Percentiles rank a stretch among this genome's conserved stretches.
phyloP scores from a whole-genome alignment of 2,113 vertebrate genomes.

The Indri indri region DNA sequence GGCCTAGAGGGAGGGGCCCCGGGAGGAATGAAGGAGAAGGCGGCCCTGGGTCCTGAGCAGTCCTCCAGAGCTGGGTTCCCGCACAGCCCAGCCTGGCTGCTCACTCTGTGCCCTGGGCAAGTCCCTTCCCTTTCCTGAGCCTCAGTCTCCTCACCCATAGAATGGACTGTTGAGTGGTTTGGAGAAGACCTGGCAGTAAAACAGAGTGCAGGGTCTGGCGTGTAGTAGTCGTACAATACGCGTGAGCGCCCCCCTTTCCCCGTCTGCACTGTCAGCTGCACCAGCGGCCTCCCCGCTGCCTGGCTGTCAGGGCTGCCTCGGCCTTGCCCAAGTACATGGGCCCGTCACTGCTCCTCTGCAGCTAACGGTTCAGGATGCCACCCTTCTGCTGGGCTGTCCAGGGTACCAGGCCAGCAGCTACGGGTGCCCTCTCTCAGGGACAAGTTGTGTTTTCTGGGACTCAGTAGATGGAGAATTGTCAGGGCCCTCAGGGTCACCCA shows the following conservation, averaged over 20 bases:
- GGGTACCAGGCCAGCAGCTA: not conserved
- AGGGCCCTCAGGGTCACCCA: not conserved
- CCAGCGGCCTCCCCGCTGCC: not conserved
- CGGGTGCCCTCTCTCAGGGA: not conserved
- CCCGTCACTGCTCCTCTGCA: not conserved
- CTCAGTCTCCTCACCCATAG: not conserved
- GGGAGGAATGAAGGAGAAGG: not conserved
- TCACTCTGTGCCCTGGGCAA: not conserved
- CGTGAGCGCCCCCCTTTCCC: not conserved
- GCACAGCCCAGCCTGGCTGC: not conserved
- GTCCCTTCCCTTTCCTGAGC: not conserved
- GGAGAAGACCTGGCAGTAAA: not conserved
- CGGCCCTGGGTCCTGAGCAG: no score
- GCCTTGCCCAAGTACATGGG: not conserved
- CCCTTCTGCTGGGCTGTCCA: not conserved
- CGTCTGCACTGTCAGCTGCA: not conserved
- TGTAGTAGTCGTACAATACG: fast-evolving
- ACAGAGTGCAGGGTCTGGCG: fast-evolving
- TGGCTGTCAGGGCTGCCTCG: not conserved
- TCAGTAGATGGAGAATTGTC: not conserved
- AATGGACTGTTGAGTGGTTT: not conserved
- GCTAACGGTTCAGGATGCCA: not conserved
- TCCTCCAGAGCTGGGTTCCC: not conserved
- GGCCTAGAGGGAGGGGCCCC: not conserved
- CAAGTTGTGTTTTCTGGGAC: not conserved